A percentile compares a stretch with the other conserved stretches of the same genome.
These are phyloP conservation scores for Indicator indicator DNA, from an alignment of 2,113 vertebrate genomes.

Conservation along the genomic window DNA sequence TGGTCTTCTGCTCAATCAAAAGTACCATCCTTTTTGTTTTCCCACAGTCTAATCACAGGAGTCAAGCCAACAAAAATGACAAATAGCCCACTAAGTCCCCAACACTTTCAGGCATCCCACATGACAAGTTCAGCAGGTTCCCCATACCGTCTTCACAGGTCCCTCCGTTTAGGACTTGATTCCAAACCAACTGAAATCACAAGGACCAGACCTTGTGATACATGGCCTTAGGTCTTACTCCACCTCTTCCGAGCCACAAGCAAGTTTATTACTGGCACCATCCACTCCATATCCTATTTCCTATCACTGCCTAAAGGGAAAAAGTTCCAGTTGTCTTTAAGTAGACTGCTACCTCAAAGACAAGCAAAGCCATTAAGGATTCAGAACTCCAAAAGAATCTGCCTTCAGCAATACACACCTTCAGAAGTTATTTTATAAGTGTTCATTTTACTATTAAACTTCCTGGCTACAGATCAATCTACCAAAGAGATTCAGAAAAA, in stretches of 20 bases:
- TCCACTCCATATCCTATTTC: not conserved
- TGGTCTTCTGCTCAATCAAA: not conserved
- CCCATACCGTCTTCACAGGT: not conserved
- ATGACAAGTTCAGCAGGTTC: slow-evolving; percentile 19
- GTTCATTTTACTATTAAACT: slow-evolving; percentile 11
- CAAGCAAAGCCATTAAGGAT: not conserved
- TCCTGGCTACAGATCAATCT: not conserved
- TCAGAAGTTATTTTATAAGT: not conserved
- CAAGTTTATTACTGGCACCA: not conserved
- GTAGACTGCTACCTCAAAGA: not conserved
- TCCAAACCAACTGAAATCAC: slow-evolving; percentile 8
- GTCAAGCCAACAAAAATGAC: slow-evolving; percentile 3
- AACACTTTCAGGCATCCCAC: slow-evolving; percentile 10
- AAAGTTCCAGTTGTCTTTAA: not conserved
- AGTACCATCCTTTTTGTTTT: not conserved
- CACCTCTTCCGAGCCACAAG: not conserved
- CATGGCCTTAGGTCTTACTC: not conserved
- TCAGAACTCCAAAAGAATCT: not conserved
- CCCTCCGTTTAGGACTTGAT: not conserved
- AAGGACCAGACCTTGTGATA: not conserved
- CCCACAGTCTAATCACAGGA: not conserved
- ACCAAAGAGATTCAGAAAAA: not conserved
- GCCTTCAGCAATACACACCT: not conserved
- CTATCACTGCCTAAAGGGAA: not conserved
- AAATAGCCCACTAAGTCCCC: slow-evolving; percentile 20